Percentiles rank a stretch among this genome's conserved stretches.
Evolutionary conservation across 2,113 vertebrate species (phyloP).

Genomic region (Gorsachius goisagi): DNA sequence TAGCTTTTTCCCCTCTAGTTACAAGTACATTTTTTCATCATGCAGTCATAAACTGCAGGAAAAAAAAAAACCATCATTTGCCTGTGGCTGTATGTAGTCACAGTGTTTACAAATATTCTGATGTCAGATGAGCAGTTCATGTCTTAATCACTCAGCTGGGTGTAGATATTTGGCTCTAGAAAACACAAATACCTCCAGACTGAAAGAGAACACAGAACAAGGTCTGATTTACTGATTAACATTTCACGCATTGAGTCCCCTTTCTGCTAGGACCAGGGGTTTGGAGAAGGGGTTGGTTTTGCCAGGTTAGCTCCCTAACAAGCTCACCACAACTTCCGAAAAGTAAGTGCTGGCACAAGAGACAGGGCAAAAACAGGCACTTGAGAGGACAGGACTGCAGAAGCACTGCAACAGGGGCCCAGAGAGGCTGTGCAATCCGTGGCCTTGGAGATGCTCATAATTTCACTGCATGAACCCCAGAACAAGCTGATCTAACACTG

Average conservation of each 20-base stretch:
- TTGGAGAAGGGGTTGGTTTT: background rate
- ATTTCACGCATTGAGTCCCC: background rate
- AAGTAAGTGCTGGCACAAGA: background rate
- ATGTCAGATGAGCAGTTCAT: background rate
- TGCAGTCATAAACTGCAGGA: background rate
- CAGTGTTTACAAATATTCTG: background rate
- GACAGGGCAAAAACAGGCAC: background rate
- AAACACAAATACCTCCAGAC: background rate
- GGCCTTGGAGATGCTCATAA: background rate
- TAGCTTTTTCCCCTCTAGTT: background rate
- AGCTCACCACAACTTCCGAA: background rate
- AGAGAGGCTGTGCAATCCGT: background rate
- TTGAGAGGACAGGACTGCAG: background rate
- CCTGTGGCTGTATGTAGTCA: background rate
- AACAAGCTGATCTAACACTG: background rate
- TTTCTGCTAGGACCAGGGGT: background rate
- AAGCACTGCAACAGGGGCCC: background rate
- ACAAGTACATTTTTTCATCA: background rate
- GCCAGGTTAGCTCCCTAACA: background rate
- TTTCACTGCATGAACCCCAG: background rate
- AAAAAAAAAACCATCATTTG: background rate
- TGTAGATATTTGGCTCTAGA: background rate
- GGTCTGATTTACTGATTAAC: background rate
- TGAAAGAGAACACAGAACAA: background rate
- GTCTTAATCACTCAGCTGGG: background rate